phyloP scores from a whole-genome alignment of 2,113 vertebrate species.

The Orthonyx spaldingii region DNA sequence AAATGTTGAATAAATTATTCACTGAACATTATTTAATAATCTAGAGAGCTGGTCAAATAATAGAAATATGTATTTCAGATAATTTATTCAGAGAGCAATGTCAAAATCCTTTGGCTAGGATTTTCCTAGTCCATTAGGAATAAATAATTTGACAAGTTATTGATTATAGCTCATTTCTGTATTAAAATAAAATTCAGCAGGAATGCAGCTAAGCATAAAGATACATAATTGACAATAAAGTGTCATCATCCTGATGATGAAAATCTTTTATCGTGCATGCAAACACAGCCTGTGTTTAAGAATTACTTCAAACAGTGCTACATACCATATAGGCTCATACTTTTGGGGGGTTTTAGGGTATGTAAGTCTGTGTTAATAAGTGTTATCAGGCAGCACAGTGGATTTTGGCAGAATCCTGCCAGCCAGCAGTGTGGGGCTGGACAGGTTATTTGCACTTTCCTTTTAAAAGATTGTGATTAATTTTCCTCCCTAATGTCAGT shows the following conservation, averaged over 20 bases:
- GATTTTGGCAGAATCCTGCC: background rate
- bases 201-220: slow-evolving; percentile 5
- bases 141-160: slow-evolving; percentile 47
- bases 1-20: slow-evolving; percentile 59
- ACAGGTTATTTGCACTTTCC: background rate
- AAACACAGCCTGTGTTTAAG: background rate
- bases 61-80: slow-evolving; percentile 41
- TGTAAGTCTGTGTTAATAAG: accelerated
- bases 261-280: background rate
- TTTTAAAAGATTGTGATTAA: background rate
- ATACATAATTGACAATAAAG: slow-evolving; percentile 32
- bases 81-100: slow-evolving; percentile 24
- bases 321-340: background rate
- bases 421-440: background rate
- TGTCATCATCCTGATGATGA: background rate
- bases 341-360: background rate
- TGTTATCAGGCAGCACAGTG: background rate
- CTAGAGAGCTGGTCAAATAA: slow-evolving; percentile 49
- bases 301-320: background rate
- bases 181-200: slow-evolving; percentile 33
- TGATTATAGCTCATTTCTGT: slow-evolving; percentile 24
- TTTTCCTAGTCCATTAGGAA: slow-evolving; percentile 19
- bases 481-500: background rate
- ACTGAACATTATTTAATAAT: slow-evolving; percentile 54
- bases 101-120: slow-evolving; percentile 25